Base-by-base conservation (phyloP, 2,113 vertebrate genomes). In the Panthera leo region DNA sequence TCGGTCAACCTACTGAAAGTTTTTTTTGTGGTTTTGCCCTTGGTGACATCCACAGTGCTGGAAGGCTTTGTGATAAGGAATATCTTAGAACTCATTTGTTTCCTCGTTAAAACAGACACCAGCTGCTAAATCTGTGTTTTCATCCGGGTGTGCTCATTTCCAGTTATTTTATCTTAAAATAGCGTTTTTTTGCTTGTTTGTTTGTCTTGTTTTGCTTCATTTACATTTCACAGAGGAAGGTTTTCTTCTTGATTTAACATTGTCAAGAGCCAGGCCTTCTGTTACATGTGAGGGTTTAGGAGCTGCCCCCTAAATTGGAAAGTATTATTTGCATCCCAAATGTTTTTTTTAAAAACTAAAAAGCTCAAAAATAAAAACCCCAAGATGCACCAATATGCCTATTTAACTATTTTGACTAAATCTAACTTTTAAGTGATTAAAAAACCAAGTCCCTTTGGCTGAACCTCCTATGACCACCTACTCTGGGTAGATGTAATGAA, bases 381-480 rank as follows among this genome's bases (percentile, higher is more conserved):
- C 45, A 93, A 89, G 90, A 73, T 78, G 48, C 8, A 89, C 34
- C 51, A 85, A 48, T 58, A 84, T 91, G 31, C 25, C 34, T 31
- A 70, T 84, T 92, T 42, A 36, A 90, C 78, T 90, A 88, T 88
- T 94, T 97, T 95, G n/a, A 94, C 65, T 88, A 58, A 96, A 85
- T 96, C 55, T 84, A 67, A 85, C 39, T 91, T 97, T 96, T 87
- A 78, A 87, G 70, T 58, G 27, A 95, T 84, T 85, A 23, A 90
- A 91, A 92, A 82, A 27, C 48, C 39, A 51, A 39, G 27, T 51
- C 89, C 12, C 48, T 97, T 97, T 91, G 96, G 87, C 88, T 98
- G 98, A 98, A 97, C 97, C 96, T 98, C 97, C 94, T 68, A 94
- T 98, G 98, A 98, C 98, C 98, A 98, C 97, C 98, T 98, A 98